These are phyloP conservation scores for Pimpla rufipes DNA, from an alignment of 2,888 invertebrate genomes.

Conservation along the genomic window DNA sequence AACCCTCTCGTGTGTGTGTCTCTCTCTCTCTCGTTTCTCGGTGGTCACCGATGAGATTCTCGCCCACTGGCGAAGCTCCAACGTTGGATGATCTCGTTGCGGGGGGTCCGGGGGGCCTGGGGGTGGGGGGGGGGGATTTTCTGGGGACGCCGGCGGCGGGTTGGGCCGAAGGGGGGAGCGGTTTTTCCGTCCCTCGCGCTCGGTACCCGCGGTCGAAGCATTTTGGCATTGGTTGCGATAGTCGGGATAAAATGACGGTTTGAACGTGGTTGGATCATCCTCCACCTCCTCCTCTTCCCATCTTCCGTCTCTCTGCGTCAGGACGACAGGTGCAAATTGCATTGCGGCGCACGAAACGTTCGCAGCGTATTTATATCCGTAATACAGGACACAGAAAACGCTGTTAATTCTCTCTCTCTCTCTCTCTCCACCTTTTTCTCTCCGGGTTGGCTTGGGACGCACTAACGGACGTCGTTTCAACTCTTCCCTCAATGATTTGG, in stretches of 20 bases:
- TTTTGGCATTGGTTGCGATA: slow-evolving; percentile 47
- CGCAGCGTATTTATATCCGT: not conserved
- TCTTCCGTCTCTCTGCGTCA: not conserved
- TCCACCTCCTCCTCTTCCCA: no score
- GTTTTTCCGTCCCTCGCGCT: slow-evolving; percentile 21
- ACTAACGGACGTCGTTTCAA: slow-evolving; percentile 15
- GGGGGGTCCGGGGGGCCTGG: not conserved
- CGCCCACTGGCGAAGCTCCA: slow-evolving; percentile 30
- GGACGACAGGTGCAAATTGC: slow-evolving; percentile 27
- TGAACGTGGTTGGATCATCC: slow-evolving; percentile 20
- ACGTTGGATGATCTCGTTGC: slow-evolving; percentile 38
- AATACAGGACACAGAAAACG: not conserved
- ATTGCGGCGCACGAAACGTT: slow-evolving; percentile 13
- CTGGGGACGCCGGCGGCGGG: slow-evolving; percentile 26
- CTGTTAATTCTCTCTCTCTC: not conserved
- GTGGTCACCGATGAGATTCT: slow-evolving; percentile 24
- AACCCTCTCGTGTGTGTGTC: not conserved
- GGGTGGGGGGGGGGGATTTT: not conserved
- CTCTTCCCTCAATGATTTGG: slow-evolving; percentile 14
- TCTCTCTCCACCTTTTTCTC: no score
- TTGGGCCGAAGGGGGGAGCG: not conserved
- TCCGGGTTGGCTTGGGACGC: not conserved
- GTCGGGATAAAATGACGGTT: slow-evolving; percentile 28
- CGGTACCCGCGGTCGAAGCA: slow-evolving; percentile 18
- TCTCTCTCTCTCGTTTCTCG: slow-evolving; percentile 13